These are phyloP conservation scores for Naja naja DNA, from an alignment of 2,113 vertebrate species.

Conservation along the genomic window DNA sequence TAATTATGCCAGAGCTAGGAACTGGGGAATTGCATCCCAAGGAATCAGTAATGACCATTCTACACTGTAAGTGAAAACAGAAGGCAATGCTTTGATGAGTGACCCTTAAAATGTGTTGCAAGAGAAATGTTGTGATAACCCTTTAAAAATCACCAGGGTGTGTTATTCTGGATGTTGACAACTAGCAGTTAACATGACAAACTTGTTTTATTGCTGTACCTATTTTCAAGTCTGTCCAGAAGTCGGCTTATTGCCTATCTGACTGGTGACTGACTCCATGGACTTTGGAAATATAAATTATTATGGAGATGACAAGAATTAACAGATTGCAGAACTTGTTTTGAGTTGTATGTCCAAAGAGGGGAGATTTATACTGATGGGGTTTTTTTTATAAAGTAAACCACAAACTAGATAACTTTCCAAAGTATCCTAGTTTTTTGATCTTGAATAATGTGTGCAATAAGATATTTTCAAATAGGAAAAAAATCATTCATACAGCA, in stretches of 20 bases:
- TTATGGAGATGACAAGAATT: background rate
- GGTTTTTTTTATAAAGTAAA: slow-evolving; percentile 50
- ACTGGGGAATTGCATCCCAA: background rate
- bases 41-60: background rate
- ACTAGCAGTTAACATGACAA: slow-evolving; percentile 33
- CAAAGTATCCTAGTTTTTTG: slow-evolving; percentile 43
- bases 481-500: slow-evolving; percentile 58
- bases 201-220: slow-evolving; percentile 28
- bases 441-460: slow-evolving; percentile 53
- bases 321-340: slow-evolving; percentile 23
- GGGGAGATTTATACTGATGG: slow-evolving; percentile 31
- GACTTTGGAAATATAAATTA: slow-evolving; percentile 41
- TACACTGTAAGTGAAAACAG: background rate
- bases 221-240: slow-evolving; percentile 39
- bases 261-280: slow-evolving; percentile 38
- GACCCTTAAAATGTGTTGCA: background rate
- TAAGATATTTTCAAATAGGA: slow-evolving; percentile 61
- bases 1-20: background rate
- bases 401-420: slow-evolving; percentile 57
- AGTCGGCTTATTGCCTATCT: slow-evolving; percentile 29
- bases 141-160: background rate
- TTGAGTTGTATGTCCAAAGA: slow-evolving; percentile 28
- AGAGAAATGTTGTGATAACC: background rate
- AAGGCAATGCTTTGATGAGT: background rate
- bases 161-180: background rate